Evolutionary conservation across 1,140 invertebrate genomes (phyloP), one percentile per base, ranked within the genome.

Genomic region (Apis cerana): DNA sequence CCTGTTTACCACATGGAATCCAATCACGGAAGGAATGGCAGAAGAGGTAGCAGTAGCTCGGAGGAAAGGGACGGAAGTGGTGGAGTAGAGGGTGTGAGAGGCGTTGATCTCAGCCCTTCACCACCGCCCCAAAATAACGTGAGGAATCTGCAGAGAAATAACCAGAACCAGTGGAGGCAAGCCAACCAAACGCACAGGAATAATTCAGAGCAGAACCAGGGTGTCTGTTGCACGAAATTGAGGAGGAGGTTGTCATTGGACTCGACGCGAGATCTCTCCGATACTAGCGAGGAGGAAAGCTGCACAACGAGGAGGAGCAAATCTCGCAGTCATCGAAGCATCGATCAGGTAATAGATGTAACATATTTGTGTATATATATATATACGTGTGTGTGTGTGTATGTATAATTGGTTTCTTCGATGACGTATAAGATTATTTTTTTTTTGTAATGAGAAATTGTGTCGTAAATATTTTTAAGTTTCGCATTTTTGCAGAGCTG

Each of bases 1-100:
- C 97, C 97, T 5, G 96, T 98, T 67, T 98, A 98, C 91, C 96
- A 96, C 89, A 95, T 96, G 94, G 96, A 96, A 67, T 90, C 93
- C 3, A 93, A 91, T 79, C 92, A 92, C 65, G 88, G 88, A 0
- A 90, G 92, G 27, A 91, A 79, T 15, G 92, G 92, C 1, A 89
- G 92, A 72, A 89, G 92, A 33, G 94, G 89, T 19, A 95, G 91
- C 85, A 94, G 93, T 88, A 96, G 95, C 91, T 95, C 95, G 75
- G 93, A 94, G 50, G 93, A 94, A 48, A 86, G 93, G 43, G 93
- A 94, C 0, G 90, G 93, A 72, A 91, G 85, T 27, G 90, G 91
- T 12, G 90, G 94, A 8, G 90, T 93, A 10, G 93, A 94, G 23
- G 90, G 89, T 8, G 92, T 94, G 0, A 85, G 91, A 54, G 93